These are phyloP conservation scores for Stenodera caucasica DNA, from an alignment of 2,888 invertebrate genomes.

Conservation along the genomic window DNA sequence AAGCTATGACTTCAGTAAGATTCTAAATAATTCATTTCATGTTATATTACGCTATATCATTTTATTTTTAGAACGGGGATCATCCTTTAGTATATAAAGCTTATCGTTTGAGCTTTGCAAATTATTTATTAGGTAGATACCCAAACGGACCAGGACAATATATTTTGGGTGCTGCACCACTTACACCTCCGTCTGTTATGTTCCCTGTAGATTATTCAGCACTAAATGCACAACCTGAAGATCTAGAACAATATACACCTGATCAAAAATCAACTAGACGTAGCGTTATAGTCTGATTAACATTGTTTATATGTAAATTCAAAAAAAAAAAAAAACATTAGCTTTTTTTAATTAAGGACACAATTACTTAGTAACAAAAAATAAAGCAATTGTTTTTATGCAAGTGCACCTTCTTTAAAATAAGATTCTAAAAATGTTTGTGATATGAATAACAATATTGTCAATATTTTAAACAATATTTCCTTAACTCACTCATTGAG, in stretches of 20 bases:
- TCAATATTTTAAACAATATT: constrained; percentile 4
- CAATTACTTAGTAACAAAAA: constrained; percentile 1
- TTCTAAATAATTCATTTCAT: background rate
- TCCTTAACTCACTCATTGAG: background rate
- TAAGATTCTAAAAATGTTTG: constrained; percentile 53
- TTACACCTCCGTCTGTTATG: constrained; percentile 60
- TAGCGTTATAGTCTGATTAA: constrained; percentile 66
- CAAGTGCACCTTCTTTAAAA: constrained; percentile 54
- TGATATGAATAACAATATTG: constrained; percentile 43
- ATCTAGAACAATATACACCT: constrained; percentile 70
- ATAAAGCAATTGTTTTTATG: constrained; percentile 36
- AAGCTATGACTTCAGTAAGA: constrained; percentile 74
- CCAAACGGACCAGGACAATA: constrained; percentile 77
- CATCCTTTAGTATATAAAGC: constrained; percentile 67
- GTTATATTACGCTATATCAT: background rate
- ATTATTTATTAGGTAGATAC: constrained; percentile 73
- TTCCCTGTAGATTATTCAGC: constrained; percentile 79
- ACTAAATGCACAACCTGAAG: constrained; percentile 69
- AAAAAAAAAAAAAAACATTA: background rate
- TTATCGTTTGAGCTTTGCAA: constrained; percentile 73
- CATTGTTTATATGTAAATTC: constrained; percentile 9
- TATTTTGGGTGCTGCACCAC: constrained; percentile 67
- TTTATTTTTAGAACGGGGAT: constrained; percentile 65
- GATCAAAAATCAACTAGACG: constrained; percentile 70
- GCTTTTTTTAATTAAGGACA: background rate